phyloP scores from a whole-genome alignment of 2,888 invertebrate species.

The Apodemia duryi region DNA sequence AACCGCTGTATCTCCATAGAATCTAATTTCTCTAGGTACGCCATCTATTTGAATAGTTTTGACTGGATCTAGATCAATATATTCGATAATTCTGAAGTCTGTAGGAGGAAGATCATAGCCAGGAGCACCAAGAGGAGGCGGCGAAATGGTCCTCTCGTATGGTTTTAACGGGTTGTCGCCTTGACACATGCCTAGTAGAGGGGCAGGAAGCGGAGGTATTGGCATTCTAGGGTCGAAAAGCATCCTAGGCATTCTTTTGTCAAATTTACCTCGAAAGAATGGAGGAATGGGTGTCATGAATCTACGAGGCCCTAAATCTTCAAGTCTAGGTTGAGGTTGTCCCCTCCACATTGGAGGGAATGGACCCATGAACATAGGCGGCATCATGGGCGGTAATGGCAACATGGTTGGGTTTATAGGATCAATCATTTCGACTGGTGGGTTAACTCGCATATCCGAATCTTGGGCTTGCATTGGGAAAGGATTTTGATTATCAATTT shows the following conservation, averaged over 20 bases:
- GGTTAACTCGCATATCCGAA: slow-evolving; percentile 61
- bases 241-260: slow-evolving; percentile 47
- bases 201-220: slow-evolving; percentile 51
- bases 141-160: slow-evolving; percentile 52
- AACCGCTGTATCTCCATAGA: slow-evolving; percentile 91
- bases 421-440: slow-evolving; percentile 41
- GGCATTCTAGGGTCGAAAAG: slow-evolving; percentile 52
- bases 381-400: slow-evolving; percentile 53
- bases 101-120: slow-evolving; percentile 57
- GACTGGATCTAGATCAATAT: slow-evolving; percentile 82
- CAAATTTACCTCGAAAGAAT: slow-evolving; percentile 57
- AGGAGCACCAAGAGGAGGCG: slow-evolving; percentile 64
- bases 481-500: slow-evolving; percentile 49
- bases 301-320: slow-evolving; percentile 55
- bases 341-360: slow-evolving; percentile 56
- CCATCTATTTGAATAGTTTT: slow-evolving; percentile 91
- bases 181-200: slow-evolving; percentile 57
- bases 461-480: slow-evolving; percentile 38
- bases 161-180: slow-evolving; percentile 54
- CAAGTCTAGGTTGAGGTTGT: slow-evolving; percentile 46
- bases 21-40: slow-evolving; percentile 88
- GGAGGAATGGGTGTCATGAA: slow-evolving; percentile 53
- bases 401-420: slow-evolving; percentile 38
- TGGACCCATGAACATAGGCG: slow-evolving; percentile 39
- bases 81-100: slow-evolving; percentile 59